Percentiles rank a stretch among this genome's conserved stretches.
phyloP scores from a whole-genome alignment of 1,140 invertebrate species.

The Cydia fagiglandana region DNA sequence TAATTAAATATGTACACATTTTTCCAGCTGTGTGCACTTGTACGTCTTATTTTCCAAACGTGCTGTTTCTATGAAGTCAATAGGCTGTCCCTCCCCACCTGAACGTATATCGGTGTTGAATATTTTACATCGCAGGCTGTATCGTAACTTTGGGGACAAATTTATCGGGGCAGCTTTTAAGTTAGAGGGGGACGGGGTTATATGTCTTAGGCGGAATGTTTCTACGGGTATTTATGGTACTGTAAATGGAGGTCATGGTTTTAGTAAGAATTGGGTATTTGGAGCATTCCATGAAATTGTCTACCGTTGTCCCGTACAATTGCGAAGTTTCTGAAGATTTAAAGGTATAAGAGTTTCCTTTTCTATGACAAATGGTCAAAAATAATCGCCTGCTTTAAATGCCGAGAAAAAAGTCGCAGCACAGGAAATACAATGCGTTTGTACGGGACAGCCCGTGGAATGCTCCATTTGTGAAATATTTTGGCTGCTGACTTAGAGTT shows the following conservation, averaged over 20 bases:
- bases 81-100: slow-evolving; percentile 6
- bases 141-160: slow-evolving; percentile 29
- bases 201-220: slow-evolving; percentile 4
- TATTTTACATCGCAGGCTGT: slow-evolving; percentile 23
- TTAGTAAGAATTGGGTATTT: not conserved
- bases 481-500: not conserved
- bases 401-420: no score
- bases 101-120: slow-evolving; percentile 28
- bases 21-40: no score
- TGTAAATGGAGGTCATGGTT: not conserved
- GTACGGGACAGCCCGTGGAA: no score
- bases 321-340: no score
- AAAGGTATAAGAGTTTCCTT: no score
- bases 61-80: not conserved
- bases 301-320: no score
- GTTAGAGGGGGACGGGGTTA: slow-evolving; percentile 9
- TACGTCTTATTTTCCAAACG: no score
- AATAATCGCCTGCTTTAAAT: no score
- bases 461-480: not conserved
- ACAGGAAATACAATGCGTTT: no score
- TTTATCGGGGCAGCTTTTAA: slow-evolving; percentile 26
- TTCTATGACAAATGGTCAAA: no score
- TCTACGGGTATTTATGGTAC: not conserved
- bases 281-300: no score
- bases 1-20: no score